Evolutionary conservation across 2,797 vertebrate species (phyloP), one percentile per base, ranked within the genome.

Genomic region (Pseudomugil tenellus): DNA sequence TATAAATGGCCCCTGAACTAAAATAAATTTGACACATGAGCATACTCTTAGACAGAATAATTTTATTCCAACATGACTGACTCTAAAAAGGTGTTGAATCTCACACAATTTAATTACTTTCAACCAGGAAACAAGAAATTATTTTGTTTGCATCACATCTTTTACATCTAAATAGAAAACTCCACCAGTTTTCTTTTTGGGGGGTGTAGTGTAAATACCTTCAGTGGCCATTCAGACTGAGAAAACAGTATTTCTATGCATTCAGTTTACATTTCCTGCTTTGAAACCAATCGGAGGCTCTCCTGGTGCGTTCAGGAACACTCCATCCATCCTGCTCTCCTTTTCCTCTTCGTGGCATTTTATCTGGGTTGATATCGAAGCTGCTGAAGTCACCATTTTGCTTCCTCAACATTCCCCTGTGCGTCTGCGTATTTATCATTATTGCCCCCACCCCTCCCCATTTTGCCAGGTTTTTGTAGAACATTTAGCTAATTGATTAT

Each of bases 401-500:
- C 77, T 62, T 86, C 63, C 67, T 70, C 67, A 78, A 85, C 83
- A 66, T 52, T 55, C 43, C 41, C 8, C 31, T 34, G 43, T 29
- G 61, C 17, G 48, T 66, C 54, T 35, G 67, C 69, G 69, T 72
- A 77, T 88, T 76, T 84, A 71, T 80, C 73, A 70, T 72, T 84
- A 74, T 61, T 73, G 63, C 72, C 63, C 75, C 70, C 39, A 2
- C 41, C 41, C 41, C 19, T 35, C 19, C 29, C 35, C 49, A 35
- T 53, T 65, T 67, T 54, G 63, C 77, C 81, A 86, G 86, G 74
- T 87, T 91, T 89, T 91, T 87, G 79, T 89, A 84, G 84, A 91
- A 85, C 87, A 87, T 92, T 93, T 90, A 90, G 84, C 83, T 92
- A 93, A 92, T 92, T 93, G 93, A 92, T 94, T 92, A 90, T 89